These are phyloP conservation scores for Drosophila histrio DNA, from an alignment of 2,888 invertebrate genomes.

Conservation along the genomic window DNA sequence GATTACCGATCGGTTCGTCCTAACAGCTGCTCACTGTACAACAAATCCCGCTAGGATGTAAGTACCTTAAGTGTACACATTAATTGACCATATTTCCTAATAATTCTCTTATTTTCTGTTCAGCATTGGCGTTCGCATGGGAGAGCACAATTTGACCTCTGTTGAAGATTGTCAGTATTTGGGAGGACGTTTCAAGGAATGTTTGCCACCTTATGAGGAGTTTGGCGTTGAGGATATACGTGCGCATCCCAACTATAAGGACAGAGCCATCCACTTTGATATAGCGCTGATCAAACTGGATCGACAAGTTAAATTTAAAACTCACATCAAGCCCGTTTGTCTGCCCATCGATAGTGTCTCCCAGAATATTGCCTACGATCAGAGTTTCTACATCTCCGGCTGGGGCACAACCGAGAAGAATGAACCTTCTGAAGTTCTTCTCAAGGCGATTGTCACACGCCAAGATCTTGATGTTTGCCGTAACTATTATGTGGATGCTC, in stretches of 20 bases:
- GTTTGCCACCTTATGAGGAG: constrained; percentile 84
- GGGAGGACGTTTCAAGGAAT: constrained; percentile 57
- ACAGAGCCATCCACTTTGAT: constrained; percentile 84
- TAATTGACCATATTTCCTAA: background rate
- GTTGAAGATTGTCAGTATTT: constrained; percentile 77
- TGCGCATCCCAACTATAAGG: constrained; percentile 85
- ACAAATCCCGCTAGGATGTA: constrained; percentile 48
- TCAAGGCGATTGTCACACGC: constrained; percentile 65
- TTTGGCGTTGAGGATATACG: constrained; percentile 80
- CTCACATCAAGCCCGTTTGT: constrained; percentile 78
- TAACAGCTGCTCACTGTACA: constrained; percentile 82
- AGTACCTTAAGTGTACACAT: constrained; percentile 32
- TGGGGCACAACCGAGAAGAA: constrained; percentile 79
- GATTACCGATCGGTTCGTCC: constrained; percentile 74
- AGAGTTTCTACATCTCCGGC: constrained; percentile 72
- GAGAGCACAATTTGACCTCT: constrained; percentile 82
- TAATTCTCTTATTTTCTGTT: background rate
- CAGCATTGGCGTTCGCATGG: constrained; percentile 83
- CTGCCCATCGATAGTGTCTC: constrained; percentile 70
- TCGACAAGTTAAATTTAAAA: constrained; percentile 53
- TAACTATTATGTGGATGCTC: constrained; percentile 48
- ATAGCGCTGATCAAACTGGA: constrained; percentile 86
- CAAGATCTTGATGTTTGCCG: constrained; percentile 59
- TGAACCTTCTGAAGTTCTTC: constrained; percentile 50
- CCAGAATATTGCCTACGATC: constrained; percentile 24